These are phyloP conservation scores for Salticus scenicus DNA, from an alignment of 2,888 invertebrate species.

Conservation along the genomic window DNA sequence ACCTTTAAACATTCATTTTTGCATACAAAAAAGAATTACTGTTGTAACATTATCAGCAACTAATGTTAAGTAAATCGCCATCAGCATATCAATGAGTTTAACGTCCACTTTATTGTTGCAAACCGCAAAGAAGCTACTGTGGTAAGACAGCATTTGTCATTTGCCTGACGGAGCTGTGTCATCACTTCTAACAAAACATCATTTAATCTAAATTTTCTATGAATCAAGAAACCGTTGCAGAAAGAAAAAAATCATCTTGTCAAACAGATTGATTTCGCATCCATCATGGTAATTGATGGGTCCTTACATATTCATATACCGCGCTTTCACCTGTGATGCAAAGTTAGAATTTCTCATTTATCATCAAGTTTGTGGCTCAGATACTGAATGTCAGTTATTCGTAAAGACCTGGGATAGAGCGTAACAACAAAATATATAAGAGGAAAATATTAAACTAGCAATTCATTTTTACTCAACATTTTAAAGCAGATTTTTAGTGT, in stretches of 20 bases:
- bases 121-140: background rate
- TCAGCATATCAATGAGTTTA: background rate
- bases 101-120: background rate
- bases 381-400: background rate
- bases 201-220: conserved; percentile 4
- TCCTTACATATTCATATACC: background rate
- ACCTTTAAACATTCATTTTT: background rate
- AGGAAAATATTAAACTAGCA: too few relatives aligned
- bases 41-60: background rate
- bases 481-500: too few relatives aligned
- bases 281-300: background rate
- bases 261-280: background rate
- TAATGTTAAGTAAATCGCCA: background rate
- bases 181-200: background rate
- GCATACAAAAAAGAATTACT: background rate
- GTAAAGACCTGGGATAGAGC: too few relatives aligned
- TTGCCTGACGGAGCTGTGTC: background rate
- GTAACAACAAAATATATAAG: too few relatives aligned
- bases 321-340: background rate
- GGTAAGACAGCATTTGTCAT: background rate
- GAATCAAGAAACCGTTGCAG: background rate
- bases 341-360: background rate
- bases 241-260: background rate
- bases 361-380: background rate
- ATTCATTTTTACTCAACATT: too few relatives aligned